Base-by-base conservation (phyloP, 2,888 invertebrate genomes). In the Actias luna region DNA sequence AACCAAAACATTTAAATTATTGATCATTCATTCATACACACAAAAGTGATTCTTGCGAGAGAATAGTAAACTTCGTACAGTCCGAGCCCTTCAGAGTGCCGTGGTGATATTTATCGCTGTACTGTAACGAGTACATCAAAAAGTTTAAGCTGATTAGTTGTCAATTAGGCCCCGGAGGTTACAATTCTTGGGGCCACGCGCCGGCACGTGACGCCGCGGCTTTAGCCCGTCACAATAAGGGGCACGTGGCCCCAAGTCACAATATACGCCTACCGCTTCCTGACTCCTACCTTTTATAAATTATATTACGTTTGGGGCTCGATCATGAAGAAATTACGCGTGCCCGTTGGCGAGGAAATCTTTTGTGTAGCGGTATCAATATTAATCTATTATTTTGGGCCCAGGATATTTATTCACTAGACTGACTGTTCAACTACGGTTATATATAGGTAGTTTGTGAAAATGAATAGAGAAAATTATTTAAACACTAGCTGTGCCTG, bases 191-290 rank as follows among this genome's bases (percentile, higher is more conserved):
- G 39, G 63, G 64, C 68, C 70, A 67, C 67, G 69, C 29, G 65
- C 27, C 31, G 66, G 58, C 72, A 70, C 76, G 74, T 67, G 74
- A 31, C 66, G 60, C 36, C 61, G 31, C 64, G 64, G 18, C 66
- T 12, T 31, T 33, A 63, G 61, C 31, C 39, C 31, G 58, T 59
- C 33, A 60, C 69, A 68, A 63, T 68, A 68, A 71, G 70, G 61
- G 68, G 27, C 68, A 39, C 31, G 65, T 59, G 64, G 60, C 57
- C 58, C 55, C 29, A 39, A 50, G 59, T 64, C 70, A 70, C 70
- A 75, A 71, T 71, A 71, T 72, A 71, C 55, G 29, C 55, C 55
- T 27, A 55, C n/a, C 29, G 29, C 27, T 29, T 55, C 29, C 55
- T 27, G 16, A 29, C 14, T 27, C 14, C 29, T 29, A n/a, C 55